These are phyloP conservation scores for Belgica antarctica DNA, from an alignment of 2,888 invertebrate species.

Conservation along the genomic window DNA sequence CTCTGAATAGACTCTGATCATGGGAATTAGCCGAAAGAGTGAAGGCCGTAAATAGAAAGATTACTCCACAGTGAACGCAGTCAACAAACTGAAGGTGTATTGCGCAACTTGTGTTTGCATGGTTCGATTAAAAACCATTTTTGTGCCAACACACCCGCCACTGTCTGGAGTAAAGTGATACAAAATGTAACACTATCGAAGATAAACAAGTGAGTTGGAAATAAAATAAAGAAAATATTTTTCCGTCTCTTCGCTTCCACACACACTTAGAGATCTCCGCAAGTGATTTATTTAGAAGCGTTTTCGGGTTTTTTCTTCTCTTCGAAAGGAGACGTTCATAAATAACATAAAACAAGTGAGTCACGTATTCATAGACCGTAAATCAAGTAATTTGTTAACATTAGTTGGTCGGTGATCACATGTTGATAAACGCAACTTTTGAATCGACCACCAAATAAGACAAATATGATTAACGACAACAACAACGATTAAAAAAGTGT, in stretches of 20 bases:
- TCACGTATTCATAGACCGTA: constrained; percentile 29
- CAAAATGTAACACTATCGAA: constrained; percentile 3
- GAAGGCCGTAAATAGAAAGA: background rate
- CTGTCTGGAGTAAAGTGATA: background rate
- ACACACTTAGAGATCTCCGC: constrained; percentile 5
- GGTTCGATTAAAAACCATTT: background rate
- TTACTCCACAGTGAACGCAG: background rate
- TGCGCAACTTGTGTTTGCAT: too few species aligned
- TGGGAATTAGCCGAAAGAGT: constrained; percentile 1
- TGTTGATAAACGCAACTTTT: constrained; percentile 2
- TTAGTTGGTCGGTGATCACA: background rate
- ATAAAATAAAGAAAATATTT: constrained; percentile 14
- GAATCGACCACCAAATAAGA: constrained; percentile 33
- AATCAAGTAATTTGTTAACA: constrained; percentile 41
- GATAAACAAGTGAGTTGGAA: constrained; percentile 11
- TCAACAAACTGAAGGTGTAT: background rate
- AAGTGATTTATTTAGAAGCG: constrained; percentile 32
- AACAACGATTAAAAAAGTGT: constrained; percentile 10
- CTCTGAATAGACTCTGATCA: background rate
- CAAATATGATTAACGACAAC: constrained; percentile 15
- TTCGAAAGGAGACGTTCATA: constrained; percentile 34
- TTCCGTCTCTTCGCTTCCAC: constrained; percentile 3
- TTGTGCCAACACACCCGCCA: background rate
- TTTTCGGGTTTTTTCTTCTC: background rate
- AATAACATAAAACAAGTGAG: constrained; percentile 32